Base-by-base conservation (phyloP, 2,888 invertebrate species). In the Leptopilina syphax region DNA sequence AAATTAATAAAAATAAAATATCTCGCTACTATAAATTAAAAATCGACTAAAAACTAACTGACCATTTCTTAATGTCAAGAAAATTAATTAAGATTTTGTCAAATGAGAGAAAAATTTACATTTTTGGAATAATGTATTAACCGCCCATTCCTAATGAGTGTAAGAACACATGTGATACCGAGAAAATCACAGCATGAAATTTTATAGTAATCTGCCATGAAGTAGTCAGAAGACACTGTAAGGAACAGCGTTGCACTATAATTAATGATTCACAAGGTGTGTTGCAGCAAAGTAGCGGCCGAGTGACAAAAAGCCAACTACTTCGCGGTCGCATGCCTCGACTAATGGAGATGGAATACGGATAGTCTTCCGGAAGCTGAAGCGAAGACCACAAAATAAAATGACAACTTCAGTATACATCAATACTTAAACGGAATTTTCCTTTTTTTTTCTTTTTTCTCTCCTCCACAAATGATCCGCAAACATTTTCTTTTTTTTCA, bases 261-360 rank as follows among this genome's bases (percentile, higher is more conserved):
- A 87, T 87, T 87, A 87, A 87, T 87, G 83, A 87, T 85, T 86
- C 86, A 84, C 82, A 81, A 84, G 84, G 82, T 84, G 84, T 83
- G 82, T 79, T 81, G 77, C 70, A 78, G 79, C 78, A 80, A 81
- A 79, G 80, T 68, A 67, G 77, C 66, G 68, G 77, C 77, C 68
- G 24, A 78, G 77, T 78, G 81, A 80, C 81, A 86, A 87, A 84
- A 86, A 85, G 82, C 80, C 79, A 85, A 82, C 84, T 77, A 77
- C 68, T 73, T 73, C 80, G 80, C 60, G 78, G 78, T 66, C 54
- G 76, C 80, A 67, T 60, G 78, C 73, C 79, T 73, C 13, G 77
- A 73, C 80, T 82, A 82, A 66, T 81, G 79, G 79, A 84, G 76
- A 80, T 79, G 81, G 84, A 80, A 79, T 84, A 84, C 83, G 81